Conservation (phyloP, 2,888 invertebrate genomes). For the Cryptocephalus moraei region DNA sequence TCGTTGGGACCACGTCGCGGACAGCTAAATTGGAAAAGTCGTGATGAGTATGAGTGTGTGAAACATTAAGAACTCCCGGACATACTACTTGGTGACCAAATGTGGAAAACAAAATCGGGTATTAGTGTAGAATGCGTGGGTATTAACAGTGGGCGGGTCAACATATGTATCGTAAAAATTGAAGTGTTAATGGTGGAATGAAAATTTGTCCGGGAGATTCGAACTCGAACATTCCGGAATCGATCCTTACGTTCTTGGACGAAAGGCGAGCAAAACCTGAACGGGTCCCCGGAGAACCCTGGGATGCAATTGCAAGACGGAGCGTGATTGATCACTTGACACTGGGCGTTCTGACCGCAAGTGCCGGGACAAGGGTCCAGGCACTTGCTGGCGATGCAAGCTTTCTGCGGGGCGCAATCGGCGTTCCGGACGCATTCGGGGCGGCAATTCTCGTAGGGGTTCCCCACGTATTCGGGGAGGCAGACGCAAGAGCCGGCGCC, state of each 20-base stretch:
- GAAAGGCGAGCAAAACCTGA: conserved; percentile 37
- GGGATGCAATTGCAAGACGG: conserved; percentile 51
- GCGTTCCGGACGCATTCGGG: conserved; percentile 57
- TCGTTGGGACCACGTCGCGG: conserved; percentile 26
- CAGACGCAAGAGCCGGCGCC: conserved; percentile 65
- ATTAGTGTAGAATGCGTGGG: no score
- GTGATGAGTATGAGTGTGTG: neutral
- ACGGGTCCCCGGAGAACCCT: conserved; percentile 59
- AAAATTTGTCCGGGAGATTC: no score
- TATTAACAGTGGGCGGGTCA: no score
- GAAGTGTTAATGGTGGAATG: no score
- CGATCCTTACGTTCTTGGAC: conserved; percentile 36
- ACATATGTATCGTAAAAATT: no score
- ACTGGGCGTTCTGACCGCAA: conserved; percentile 58
- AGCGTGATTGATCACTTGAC: conserved; percentile 55
- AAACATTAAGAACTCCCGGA: no score
- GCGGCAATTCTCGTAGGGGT: conserved; percentile 65
- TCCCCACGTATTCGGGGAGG: conserved; percentile 59
- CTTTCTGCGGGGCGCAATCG: conserved; percentile 52
- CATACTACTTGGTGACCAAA: no score
- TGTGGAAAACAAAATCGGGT: no score
- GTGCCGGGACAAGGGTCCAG: conserved; percentile 58
- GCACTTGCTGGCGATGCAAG: conserved; percentile 58
- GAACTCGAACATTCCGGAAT: no score
- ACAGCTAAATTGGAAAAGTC: conserved; percentile 4